A percentile compares a stretch with the other conserved stretches of the same genome.
phyloP scores from a whole-genome alignment of 2,888 invertebrate species.

The Leptinotarsa tumamoca region DNA sequence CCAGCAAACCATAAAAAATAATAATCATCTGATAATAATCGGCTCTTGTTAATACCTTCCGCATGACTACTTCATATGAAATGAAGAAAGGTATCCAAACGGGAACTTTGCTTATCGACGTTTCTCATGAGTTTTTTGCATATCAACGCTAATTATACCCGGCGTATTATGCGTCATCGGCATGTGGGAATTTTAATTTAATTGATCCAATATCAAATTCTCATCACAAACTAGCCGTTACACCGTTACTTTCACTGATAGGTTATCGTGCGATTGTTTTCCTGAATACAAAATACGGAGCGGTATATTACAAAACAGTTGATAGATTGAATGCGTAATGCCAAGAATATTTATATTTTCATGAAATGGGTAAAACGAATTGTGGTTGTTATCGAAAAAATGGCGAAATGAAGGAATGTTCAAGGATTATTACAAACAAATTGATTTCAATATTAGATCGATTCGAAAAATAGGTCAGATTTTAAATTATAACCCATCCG shows the following conservation, averaged over 20 bases:
- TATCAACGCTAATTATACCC: slow-evolving; percentile 10
- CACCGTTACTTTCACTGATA: slow-evolving; percentile 38
- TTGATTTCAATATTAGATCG: too few species aligned
- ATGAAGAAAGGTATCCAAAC: neutral
- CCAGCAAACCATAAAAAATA: neutral
- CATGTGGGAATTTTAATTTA: slow-evolving; percentile 6
- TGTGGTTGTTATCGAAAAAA: neutral
- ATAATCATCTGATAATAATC: neutral
- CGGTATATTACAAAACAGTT: slow-evolving; percentile 23
- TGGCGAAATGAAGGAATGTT: too few species aligned
- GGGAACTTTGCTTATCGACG: slow-evolving; percentile 7
- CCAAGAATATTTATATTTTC: neutral
- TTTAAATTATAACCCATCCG: too few species aligned
- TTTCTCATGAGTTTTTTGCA: slow-evolving; percentile 10
- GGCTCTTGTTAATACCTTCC: neutral
- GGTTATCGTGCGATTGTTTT: slow-evolving; percentile 18
- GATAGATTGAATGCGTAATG: slow-evolving; percentile 18
- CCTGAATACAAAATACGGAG: slow-evolving; percentile 22
- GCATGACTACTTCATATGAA: neutral
- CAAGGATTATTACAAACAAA: too few species aligned
- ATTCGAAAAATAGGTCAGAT: too few species aligned
- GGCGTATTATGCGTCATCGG: slow-evolving; percentile 1
- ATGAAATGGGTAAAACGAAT: neutral
- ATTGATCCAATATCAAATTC: slow-evolving; percentile 33
- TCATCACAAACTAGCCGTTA: slow-evolving; percentile 15